These are phyloP conservation scores for Loris lydekkerianus DNA, from an alignment of 2,797 vertebrate genomes.

Conservation along the genomic window DNA sequence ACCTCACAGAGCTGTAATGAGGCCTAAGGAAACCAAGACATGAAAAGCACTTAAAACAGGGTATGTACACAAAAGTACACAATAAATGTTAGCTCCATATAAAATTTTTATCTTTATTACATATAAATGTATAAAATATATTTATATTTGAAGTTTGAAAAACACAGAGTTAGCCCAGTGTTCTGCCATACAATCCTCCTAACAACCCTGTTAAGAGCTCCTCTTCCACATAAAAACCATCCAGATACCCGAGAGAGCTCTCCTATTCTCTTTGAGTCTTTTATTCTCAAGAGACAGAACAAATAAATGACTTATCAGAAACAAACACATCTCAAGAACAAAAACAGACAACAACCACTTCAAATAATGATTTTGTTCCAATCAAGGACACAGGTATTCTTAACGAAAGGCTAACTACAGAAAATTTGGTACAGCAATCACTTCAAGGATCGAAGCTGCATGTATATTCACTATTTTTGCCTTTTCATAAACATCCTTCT, in stretches of 20 bases:
- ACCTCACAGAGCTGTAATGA: accelerated
- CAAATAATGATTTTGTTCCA: constrained; percentile 12
- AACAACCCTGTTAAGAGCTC: not conserved
- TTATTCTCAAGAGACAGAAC: not conserved
- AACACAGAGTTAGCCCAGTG: not conserved
- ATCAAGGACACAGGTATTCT: not conserved
- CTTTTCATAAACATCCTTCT: constrained; percentile 44
- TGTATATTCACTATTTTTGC: not conserved
- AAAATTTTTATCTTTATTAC: not conserved
- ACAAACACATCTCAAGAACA: constrained; percentile 24
- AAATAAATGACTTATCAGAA: not conserved
- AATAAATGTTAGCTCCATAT: not conserved
- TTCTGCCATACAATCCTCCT: not conserved
- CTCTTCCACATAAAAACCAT: not conserved
- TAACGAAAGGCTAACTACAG: not conserved
- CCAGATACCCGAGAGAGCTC: not conserved
- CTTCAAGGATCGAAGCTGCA: not conserved
- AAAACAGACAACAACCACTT: not conserved
- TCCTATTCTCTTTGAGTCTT: not conserved
- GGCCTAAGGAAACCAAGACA: not conserved
- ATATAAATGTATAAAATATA: not conserved
- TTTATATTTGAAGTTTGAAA: constrained; percentile 11
- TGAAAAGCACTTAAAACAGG: not conserved
- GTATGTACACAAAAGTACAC: not conserved
- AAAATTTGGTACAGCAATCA: not conserved